Conservation (phyloP, 2,797 vertebrate genomes). For the Cryptoblepharus egeriae region DNA sequence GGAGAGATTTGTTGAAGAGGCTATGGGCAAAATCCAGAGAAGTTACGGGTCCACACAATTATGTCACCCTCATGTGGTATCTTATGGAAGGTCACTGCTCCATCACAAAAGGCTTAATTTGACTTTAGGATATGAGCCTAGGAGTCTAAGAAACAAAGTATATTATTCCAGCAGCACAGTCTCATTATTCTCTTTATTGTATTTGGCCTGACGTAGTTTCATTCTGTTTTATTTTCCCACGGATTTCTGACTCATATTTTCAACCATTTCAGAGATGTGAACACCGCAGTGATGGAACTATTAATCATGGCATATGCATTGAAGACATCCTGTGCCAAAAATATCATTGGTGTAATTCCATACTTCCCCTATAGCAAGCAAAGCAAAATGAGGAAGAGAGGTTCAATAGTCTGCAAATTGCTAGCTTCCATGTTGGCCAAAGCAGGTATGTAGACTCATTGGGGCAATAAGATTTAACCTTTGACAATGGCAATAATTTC, state of each 20-base stretch:
- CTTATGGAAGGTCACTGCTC: too few species aligned
- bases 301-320: slow-evolving; percentile 97
- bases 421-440: slow-evolving; percentile 97
- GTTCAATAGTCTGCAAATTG: slow-evolving; percentile 97
- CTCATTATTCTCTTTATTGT: not conserved
- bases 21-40: too few species aligned
- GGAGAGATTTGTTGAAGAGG: not conserved
- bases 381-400: slow-evolving; percentile 98
- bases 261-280: slow-evolving; percentile 88
- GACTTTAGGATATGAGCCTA: too few species aligned
- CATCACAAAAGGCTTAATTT: too few species aligned
- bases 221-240: not conserved
- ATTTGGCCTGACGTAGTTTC: not conserved
- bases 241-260: slow-evolving; percentile 23
- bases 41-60: too few species aligned
- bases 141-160: not conserved
- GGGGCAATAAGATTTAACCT: not conserved
- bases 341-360: slow-evolving; percentile 97
- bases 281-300: slow-evolving; percentile 98
- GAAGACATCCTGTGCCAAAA: slow-evolving; percentile 96
- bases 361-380: slow-evolving; percentile 99
- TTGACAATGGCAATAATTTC: not conserved
- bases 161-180: not conserved
- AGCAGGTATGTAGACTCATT: slow-evolving; percentile 82
- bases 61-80: too few species aligned